These are phyloP conservation scores for Aplodontia rufa DNA, from an alignment of 2,113 vertebrate species.

Conservation along the genomic window DNA sequence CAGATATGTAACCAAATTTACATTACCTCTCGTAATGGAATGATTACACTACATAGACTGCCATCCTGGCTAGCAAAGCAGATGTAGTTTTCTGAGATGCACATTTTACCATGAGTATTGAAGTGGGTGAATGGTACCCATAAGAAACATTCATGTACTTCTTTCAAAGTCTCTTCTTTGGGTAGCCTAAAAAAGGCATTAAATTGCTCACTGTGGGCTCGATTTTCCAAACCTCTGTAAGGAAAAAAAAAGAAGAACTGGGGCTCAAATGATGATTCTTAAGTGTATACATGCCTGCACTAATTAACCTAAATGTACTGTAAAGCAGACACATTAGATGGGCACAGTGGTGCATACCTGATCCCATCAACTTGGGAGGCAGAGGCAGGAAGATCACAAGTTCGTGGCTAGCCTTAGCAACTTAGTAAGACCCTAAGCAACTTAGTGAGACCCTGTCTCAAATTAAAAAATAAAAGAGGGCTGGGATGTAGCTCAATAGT, in stretches of 20 bases:
- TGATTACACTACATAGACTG: constrained; percentile 92
- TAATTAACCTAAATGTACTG: not conserved
- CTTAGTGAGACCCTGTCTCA: too few relatives aligned
- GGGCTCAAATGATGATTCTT: constrained; percentile 44
- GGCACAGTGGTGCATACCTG: too few relatives aligned
- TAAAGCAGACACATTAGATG: constrained; percentile 26
- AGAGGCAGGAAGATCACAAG: too few relatives aligned
- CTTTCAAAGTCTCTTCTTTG: constrained; percentile 92
- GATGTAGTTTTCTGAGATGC: constrained; percentile 95
- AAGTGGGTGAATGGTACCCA: constrained; percentile 96
- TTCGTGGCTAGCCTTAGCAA: too few relatives aligned
- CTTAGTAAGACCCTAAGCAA: too few relatives aligned
- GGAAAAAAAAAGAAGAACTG: not conserved
- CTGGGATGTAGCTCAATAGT: too few relatives aligned
- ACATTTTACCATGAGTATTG: constrained; percentile 95
- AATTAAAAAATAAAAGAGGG: too few relatives aligned
- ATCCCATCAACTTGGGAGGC: too few relatives aligned
- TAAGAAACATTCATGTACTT: constrained; percentile 95
- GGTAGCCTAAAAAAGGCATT: constrained; percentile 94
- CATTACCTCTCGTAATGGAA: constrained; percentile 94
- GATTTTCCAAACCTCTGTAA: constrained; percentile 92
- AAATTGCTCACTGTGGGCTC: constrained; percentile 94
- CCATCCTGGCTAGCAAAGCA: constrained; percentile 97
- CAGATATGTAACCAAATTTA: not conserved
- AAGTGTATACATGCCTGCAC: not conserved